phyloP scores from a whole-genome alignment of 64 coral and sea anemone species.

The Porites lutea region DNA sequence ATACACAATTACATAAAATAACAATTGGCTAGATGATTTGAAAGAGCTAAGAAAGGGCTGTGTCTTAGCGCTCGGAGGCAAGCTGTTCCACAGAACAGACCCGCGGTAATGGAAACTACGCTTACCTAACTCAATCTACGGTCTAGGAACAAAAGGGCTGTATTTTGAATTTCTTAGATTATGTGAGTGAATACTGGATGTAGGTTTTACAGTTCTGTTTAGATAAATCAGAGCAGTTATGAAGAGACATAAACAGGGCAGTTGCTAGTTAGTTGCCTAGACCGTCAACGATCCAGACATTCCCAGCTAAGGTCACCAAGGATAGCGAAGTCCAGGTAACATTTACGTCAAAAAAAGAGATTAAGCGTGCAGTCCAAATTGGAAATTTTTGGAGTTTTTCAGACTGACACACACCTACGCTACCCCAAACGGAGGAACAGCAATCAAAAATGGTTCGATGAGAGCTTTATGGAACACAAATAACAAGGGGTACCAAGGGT shows the following conservation, averaged over 20 bases:
- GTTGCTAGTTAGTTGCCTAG: constrained; percentile 6
- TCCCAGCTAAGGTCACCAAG: constrained; percentile 33
- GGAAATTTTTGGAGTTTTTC: constrained; percentile 58
- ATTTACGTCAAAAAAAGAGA: not conserved
- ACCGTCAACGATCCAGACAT: not conserved
- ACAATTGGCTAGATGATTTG: not conserved
- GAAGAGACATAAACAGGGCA: not conserved
- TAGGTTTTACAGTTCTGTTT: not conserved
- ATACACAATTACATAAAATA: too few species aligned
- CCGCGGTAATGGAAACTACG: not conserved
- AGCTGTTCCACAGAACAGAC: not conserved
- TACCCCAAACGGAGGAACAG: constrained; percentile 46
- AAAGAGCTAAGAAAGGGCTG: not conserved
- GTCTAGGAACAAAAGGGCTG: not conserved
- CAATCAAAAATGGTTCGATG: constrained; percentile 47
- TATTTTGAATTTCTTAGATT: not conserved
- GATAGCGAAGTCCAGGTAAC: not conserved
- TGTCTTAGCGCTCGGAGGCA: not conserved
- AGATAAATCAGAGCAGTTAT: not conserved
- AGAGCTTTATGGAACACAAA: constrained; percentile 27
- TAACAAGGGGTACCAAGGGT: not conserved
- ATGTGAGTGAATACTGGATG: not conserved
- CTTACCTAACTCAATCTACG: not conserved
- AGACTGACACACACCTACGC: not conserved
- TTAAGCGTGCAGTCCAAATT: constrained; percentile 42